These are phyloP conservation scores for Acrobasis suavella DNA, from an alignment of 2,888 invertebrate genomes.

Conservation along the genomic window DNA sequence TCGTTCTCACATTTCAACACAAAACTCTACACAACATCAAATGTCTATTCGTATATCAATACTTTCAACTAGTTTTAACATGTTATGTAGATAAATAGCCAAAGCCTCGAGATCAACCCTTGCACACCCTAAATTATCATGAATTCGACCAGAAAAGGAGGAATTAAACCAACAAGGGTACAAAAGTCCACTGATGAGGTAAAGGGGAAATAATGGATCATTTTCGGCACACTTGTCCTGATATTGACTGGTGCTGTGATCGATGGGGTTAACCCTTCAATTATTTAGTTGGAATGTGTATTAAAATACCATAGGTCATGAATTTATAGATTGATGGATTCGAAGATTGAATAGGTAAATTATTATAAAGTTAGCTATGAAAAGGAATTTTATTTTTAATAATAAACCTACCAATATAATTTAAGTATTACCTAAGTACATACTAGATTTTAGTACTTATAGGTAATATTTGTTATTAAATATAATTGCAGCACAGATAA, in stretches of 20 bases:
- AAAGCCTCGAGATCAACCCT: slow-evolving; percentile 15
- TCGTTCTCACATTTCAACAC: too few species aligned
- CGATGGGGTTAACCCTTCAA: slow-evolving; percentile 40
- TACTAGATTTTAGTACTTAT: too few species aligned
- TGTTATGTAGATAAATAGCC: neutral
- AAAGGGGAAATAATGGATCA: slow-evolving; percentile 80
- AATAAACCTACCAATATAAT: too few species aligned
- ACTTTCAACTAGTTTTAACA: too few species aligned
- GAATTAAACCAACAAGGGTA: slow-evolving; percentile 75
- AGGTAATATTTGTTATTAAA: too few species aligned
- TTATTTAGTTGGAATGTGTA: slow-evolving; percentile 16
- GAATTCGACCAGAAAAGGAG: slow-evolving; percentile 70
- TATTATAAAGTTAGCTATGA: too few species aligned
- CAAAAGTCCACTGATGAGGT: slow-evolving; percentile 75
- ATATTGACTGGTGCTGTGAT: slow-evolving; percentile 59
- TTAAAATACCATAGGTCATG: neutral
- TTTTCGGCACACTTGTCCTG: slow-evolving; percentile 77
- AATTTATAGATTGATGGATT: neutral
- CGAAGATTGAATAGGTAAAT: too few species aligned
- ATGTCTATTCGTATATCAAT: too few species aligned
- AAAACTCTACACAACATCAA: too few species aligned
- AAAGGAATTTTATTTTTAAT: too few species aligned
- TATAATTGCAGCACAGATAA: too few species aligned
- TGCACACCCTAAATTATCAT: slow-evolving; percentile 19
- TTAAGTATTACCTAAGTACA: too few species aligned